Evolutionary conservation across 2,888 invertebrate species (phyloP), one percentile per base, ranked within the genome.

Genomic region (Epinotia demarniana): DNA sequence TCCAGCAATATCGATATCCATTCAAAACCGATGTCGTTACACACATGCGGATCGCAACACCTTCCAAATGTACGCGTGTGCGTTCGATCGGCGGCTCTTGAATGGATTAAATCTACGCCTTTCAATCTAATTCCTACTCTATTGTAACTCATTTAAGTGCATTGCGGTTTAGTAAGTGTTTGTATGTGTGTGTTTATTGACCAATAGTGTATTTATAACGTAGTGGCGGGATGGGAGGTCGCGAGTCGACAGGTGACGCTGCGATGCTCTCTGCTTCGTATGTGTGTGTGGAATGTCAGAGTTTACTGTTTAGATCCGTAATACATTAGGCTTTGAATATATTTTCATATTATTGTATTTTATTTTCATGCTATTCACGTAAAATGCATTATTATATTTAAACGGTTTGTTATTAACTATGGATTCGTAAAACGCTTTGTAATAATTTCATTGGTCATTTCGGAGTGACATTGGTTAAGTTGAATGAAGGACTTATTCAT

Each of bases 211-310:
- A 82, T 89, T 90, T 89, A 91, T 91, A 90, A 89, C 86, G 86
- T 87, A 85, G 85, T 84, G 80, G 81, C 85, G 83, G 85, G 87
- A 87, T 87, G 88, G 90, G 89, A 91, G 92, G 91, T 92, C 91
- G 91, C 87, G 85, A 87, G 87, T 85, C 89, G 90, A 90, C 92
- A 93, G 92, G 93, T 93, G 92, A 92, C 88, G 89, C 85, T 82
- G 81, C 84, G 86, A 88, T 89, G 87, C 81, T 86, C 84, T 81
- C 80, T 83, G 83, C 78, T 79, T 79, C 78, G 85, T 79, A 77
- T 90, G 91, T 91, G 92, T 89, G 89, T 78, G 89, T 85, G 86
- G 87, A 90, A 91, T 92, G 92, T 92, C 92, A 92, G 89, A 92
- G 92, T 91, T 92, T 90, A 91, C 80, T 78, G 79, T 77, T 85